phyloP scores from a whole-genome alignment of 2,888 invertebrate species.

The Drosophila imparisetae region DNA sequence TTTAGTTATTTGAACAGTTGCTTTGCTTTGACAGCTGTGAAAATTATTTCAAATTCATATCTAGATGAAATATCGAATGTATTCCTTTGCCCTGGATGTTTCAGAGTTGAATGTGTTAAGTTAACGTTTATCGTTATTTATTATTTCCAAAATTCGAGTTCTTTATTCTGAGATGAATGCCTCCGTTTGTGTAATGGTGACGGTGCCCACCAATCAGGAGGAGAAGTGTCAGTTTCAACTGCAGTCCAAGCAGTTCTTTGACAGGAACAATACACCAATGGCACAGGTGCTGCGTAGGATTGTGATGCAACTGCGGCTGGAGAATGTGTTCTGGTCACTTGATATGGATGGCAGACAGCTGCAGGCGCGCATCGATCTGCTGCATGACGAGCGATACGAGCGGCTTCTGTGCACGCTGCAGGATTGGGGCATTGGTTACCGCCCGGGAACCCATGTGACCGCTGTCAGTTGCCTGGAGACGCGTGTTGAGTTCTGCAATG shows the following conservation, averaged over 20 bases:
- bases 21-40: neutral
- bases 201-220: slow-evolving; percentile 85
- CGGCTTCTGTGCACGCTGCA: slow-evolving; percentile 86
- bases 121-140: neutral
- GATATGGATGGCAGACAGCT: slow-evolving; percentile 85
- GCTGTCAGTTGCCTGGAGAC: slow-evolving; percentile 86
- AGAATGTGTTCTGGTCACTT: slow-evolving; percentile 86
- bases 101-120: neutral
- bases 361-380: slow-evolving; percentile 86
- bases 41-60: neutral
- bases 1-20: neutral
- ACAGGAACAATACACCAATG: slow-evolving; percentile 33
- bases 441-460: slow-evolving; percentile 86
- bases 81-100: neutral
- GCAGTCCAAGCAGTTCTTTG: neutral
- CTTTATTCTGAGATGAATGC: slow-evolving; percentile 40
- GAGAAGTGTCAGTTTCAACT: slow-evolving; percentile 78
- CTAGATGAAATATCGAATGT: slow-evolving; percentile 1
- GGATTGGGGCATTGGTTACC: slow-evolving; percentile 87
- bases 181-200: slow-evolving; percentile 86
- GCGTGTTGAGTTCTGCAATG: slow-evolving; percentile 4
- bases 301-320: slow-evolving; percentile 85
- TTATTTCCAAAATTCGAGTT: slow-evolving; percentile 30
- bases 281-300: slow-evolving; percentile 85
- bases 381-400: slow-evolving; percentile 86